Evolutionary conservation across 2,113 vertebrate genomes (phyloP), one percentile per base, ranked within the genome.

Genomic region (Clarias macrocephalus): DNA sequence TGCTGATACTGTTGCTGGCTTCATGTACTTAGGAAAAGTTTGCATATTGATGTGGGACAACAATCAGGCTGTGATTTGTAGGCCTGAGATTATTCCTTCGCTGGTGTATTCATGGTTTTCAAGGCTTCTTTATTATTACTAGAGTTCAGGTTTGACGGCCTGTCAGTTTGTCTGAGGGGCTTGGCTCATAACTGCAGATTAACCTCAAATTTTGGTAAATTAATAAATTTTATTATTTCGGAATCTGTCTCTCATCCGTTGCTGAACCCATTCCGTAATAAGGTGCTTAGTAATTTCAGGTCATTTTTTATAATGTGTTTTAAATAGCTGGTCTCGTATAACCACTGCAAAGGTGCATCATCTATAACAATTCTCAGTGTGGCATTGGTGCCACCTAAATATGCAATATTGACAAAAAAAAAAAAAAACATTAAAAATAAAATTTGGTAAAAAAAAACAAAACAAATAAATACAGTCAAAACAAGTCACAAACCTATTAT

Each of bases 1-100:
- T 85, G 90, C 82, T 86, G 94, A 94, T 94, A 93, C 93, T 94
- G 93, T 90, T 92, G 91, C 91, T 94, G 92, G 93, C 92, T 92
- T 92, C 79, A 83, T 88, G 89, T 84, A 82, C 84, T 86, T 57
- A 83, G 54, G 79, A 57, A 81, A 90, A 82, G 23, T 85, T 90
- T 92, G 86, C 91, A 91, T 89, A 89, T 86, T 89, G 83, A 80
- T 70, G 60, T 88, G 79, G 81, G 90, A 87, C 75, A 85, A 79
- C 54, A 85, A 87, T 66, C 87, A 88, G 80, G 87, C 85, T 70
- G 60, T 48, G 30, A 66, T 57, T 37, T 68, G 86, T 76, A 88
- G 91, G 88, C 83, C 79, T 86, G 83, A 82, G 63, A 85, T 60
- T 63, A 84, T 81, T 73, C 60, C 86, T 92, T 91, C 92, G 93